Conservation (phyloP, 2,888 invertebrate species). For the Melieria crassipennis region DNA sequence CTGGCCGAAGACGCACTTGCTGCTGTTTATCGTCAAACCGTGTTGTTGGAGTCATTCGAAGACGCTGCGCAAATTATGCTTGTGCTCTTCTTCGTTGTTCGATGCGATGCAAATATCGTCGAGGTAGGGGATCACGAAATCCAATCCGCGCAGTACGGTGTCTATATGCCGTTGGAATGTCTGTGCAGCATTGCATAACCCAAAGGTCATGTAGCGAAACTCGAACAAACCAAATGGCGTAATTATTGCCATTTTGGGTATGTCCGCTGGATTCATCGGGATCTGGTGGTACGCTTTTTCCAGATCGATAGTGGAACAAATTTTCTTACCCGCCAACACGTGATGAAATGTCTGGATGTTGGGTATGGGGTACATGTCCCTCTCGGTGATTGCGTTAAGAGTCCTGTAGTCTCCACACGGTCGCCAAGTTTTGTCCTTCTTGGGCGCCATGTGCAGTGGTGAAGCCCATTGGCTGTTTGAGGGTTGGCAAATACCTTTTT, state of each 20-base stretch:
- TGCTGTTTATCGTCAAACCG: slow-evolving; percentile 29
- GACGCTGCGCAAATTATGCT: slow-evolving; percentile 42
- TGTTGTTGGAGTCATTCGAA: slow-evolving; percentile 39
- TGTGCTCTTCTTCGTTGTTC: slow-evolving; percentile 39
- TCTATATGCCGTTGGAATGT: slow-evolving; percentile 52
- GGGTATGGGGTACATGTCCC: slow-evolving; percentile 55
- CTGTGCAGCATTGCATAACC: too few species aligned
- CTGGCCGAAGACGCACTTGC: slow-evolving; percentile 35
- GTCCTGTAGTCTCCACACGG: slow-evolving; percentile 34
- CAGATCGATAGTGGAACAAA: too few species aligned
- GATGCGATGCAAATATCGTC: slow-evolving; percentile 52
- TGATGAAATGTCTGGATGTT: slow-evolving; percentile 42
- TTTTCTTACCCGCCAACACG: slow-evolving; percentile 44
- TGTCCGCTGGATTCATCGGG: not conserved
- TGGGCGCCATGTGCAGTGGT: slow-evolving; percentile 38
- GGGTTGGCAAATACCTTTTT: slow-evolving; percentile 32
- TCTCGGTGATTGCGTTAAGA: slow-evolving; percentile 46
- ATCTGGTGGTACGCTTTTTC: not conserved
- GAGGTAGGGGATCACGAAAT: slow-evolving; percentile 47
- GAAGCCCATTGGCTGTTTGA: slow-evolving; percentile 40
- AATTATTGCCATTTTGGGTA: not conserved
- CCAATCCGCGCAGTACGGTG: slow-evolving; percentile 44
- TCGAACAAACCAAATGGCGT: too few species aligned
- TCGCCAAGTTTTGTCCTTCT: slow-evolving; percentile 36
- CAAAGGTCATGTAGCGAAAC: too few species aligned